phyloP scores from a whole-genome alignment of 1,140 invertebrate species.

The Bombus superbus region DNA sequence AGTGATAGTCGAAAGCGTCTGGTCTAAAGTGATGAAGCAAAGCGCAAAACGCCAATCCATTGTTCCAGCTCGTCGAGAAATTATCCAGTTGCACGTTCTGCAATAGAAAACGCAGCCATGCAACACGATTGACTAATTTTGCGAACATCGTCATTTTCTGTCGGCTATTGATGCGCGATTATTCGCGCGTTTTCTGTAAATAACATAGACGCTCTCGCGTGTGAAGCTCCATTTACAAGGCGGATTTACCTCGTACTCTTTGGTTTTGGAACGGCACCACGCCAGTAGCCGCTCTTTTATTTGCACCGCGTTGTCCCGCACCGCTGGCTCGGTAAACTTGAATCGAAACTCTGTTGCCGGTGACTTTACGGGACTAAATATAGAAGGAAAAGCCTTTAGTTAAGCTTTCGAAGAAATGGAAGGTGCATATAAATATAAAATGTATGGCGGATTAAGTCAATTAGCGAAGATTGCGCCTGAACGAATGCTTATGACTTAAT shows the following conservation, averaged over 20 bases:
- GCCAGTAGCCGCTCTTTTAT: conserved; percentile 97
- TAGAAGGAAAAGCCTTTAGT: conserved; percentile 45
- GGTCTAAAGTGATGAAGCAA: conserved; percentile 98
- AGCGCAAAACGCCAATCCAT: conserved; percentile 98
- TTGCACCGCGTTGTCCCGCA: conserved; percentile 93
- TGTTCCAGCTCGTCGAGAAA: conserved; percentile 98
- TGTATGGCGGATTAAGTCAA: background rate
- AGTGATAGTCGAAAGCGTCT: conserved; percentile 96
- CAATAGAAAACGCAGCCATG: conserved; percentile 61
- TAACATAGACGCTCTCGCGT: conserved; percentile 6
- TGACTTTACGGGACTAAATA: conserved; percentile 76
- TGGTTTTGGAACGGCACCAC: conserved; percentile 98
- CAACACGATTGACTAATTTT: background rate
- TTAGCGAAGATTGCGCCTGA: background rate
- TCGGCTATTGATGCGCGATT: background rate
- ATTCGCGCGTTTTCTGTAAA: conserved; percentile 30
- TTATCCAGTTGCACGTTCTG: conserved; percentile 98
- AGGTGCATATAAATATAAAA: background rate
- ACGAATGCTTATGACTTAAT: background rate
- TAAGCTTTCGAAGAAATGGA: conserved; percentile 42
- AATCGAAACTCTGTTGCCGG: conserved; percentile 85
- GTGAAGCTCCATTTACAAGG: conserved; percentile 15
- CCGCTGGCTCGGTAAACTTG: conserved; percentile 93
- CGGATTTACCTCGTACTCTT: conserved; percentile 94
- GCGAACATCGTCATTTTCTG: background rate